phyloP scores from a whole-genome alignment of 2,113 vertebrate species.

The Heterotilapia buettikoferi region DNA sequence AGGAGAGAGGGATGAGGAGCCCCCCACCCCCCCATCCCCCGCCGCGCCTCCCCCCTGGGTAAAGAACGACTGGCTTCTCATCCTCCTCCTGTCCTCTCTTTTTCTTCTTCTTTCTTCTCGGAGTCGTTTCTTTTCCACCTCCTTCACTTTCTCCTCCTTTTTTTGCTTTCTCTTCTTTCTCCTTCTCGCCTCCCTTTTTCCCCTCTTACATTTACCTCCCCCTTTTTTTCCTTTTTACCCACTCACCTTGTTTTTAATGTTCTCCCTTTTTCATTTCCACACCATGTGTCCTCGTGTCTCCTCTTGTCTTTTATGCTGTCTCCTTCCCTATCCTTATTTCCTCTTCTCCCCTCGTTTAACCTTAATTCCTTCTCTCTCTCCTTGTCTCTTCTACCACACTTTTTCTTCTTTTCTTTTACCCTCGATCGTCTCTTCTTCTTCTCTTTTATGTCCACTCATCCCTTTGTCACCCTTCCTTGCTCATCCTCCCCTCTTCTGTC shows the following conservation, averaged over 20 bases:
- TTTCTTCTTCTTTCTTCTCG: not conserved
- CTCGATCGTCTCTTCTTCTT: not conserved
- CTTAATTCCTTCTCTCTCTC: not conserved
- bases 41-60: conserved; percentile 39
- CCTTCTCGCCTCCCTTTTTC: not conserved
- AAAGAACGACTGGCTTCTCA: conserved; percentile 49
- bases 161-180: not conserved
- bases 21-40: not conserved
- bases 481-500: not conserved
- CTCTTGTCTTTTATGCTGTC: not conserved
- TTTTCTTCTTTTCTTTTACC: not conserved
- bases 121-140: not conserved
- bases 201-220: not conserved
- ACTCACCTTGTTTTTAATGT: not conserved
- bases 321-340: not conserved
- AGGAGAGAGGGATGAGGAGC: conserved; percentile 55
- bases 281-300: not conserved
- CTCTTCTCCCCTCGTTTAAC: not conserved
- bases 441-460: not conserved
- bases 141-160: not conserved
- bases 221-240: not conserved
- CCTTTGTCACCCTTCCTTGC: not conserved
- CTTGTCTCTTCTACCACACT: not conserved
- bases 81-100: conserved; percentile 40
- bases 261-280: not conserved